Evolutionary conservation across 2,888 invertebrate species (phyloP), one percentile per base, ranked within the genome.

Genomic region (Arge pagana): DNA sequence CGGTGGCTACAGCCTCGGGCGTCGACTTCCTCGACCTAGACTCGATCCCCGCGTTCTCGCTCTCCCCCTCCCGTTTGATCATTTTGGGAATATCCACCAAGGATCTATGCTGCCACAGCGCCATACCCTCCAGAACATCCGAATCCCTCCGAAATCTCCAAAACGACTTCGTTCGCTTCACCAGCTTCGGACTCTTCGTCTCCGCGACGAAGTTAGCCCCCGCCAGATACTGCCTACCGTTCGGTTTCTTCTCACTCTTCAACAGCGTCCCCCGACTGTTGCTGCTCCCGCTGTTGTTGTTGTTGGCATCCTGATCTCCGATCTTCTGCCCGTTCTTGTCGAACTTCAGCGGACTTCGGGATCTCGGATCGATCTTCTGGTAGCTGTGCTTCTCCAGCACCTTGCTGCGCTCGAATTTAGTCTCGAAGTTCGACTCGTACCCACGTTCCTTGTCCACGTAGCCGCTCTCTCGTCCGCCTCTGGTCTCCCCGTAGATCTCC

Each of bases 111-210:
- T 88, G 87, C 92, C 92, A 92, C 48, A 92, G 79, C 0, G 90
- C 86, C 91, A 92, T 92, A 0, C 92, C 92, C 66, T 90, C 90
- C 65, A 92, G 79, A 43, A 91, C 89, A 55, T 91, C 90, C 2
- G 84, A 84, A 45, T 79, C 79, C 50, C 87, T 84, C 16, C 90
- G 86, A 65, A 92, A 91, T 66, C 88, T 86, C 92, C 92, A 92
- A 69, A 92, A 89, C 0, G 90, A 90, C 71, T 91, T 92, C 0
- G 90, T 91, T 39, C 92, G 79, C 67, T 92, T 92, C 0, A 92
- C 85, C 62, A 78, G 67, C 43, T 78, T 78, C 2, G 78, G 78
- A 39, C 75, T 72, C 50, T 69, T 74, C 4, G 64, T 57, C 53
- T 86, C 83, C 0, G 85, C 83, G 58, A 84, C 85, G 65, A 75